A percentile compares a stretch with the other conserved stretches of the same genome.
phyloP scores from a whole-genome alignment of 2,113 vertebrate species.

The Protomyctophum bolini region DNA sequence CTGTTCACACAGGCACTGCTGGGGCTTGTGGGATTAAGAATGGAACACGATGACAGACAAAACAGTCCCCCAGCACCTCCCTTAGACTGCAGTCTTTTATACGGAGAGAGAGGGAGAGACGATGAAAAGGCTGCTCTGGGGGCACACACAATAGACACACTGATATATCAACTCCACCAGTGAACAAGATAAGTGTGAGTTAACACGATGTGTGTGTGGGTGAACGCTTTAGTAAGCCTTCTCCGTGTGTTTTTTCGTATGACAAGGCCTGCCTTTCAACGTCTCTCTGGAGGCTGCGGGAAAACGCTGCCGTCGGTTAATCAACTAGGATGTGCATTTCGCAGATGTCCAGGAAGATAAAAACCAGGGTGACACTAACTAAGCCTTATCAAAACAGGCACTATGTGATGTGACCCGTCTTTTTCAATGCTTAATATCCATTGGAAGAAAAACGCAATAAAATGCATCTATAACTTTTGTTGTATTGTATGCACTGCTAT shows the following conservation, averaged over 20 bases:
- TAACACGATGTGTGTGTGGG: slow-evolving; percentile 44
- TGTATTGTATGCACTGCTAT: no score
- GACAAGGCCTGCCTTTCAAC: slow-evolving; percentile 34
- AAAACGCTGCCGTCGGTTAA: no score
- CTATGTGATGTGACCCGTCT: no score
- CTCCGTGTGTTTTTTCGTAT: slow-evolving; percentile 47
- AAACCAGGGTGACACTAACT: no score
- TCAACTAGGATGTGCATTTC: no score
- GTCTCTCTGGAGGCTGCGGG: no score
- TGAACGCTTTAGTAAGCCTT: slow-evolving; percentile 58
- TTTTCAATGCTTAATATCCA: no score
- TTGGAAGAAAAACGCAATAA: no score
- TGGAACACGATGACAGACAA: slow-evolving; percentile 79
- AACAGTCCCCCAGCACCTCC: slow-evolving; percentile 75
- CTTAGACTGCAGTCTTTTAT: slow-evolving; percentile 66
- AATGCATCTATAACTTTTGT: no score
- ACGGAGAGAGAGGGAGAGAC: slow-evolving; percentile 64
- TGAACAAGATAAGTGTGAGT: slow-evolving; percentile 70
- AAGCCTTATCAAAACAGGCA: no score
- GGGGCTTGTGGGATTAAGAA: slow-evolving; percentile 79
- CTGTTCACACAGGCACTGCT: slow-evolving; percentile 70
- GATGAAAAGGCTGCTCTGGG: slow-evolving; percentile 74
- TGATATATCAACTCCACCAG: slow-evolving; percentile 67
- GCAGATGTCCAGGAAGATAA: no score
- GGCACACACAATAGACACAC: slow-evolving; percentile 62